These are phyloP conservation scores for Psilopsiagon aymara DNA, from an alignment of 2,113 vertebrate species.

Conservation along the genomic window DNA sequence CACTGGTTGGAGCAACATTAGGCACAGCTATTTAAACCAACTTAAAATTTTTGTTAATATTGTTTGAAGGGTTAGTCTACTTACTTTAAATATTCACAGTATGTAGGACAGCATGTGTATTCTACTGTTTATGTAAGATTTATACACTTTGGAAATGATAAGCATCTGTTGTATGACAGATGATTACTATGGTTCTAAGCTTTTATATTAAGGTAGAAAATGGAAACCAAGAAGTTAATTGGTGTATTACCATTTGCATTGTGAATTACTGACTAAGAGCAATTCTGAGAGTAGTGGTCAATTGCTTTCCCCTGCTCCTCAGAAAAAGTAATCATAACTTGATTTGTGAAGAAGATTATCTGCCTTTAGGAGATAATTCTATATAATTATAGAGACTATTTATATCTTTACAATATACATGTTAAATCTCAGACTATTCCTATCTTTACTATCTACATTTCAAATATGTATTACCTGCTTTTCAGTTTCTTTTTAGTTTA, in stretches of 20 bases:
- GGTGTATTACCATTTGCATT: background rate
- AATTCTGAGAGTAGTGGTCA: background rate
- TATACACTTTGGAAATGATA: background rate
- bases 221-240: background rate
- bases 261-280: background rate
- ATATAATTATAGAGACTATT: background rate
- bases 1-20: background rate
- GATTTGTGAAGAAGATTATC: background rate
- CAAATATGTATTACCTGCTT: background rate
- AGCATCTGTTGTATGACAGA: background rate
- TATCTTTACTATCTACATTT: conserved; percentile 3
- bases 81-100: background rate
- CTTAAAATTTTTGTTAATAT: background rate
- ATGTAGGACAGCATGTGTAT: background rate
- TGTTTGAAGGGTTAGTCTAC: background rate
- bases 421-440: background rate
- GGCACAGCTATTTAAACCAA: background rate
- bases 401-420: background rate
- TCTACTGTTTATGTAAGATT: background rate
- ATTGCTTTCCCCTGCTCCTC: background rate
- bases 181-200: background rate
- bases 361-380: conserved; percentile 4
- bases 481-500: background rate
- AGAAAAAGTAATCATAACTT: background rate
- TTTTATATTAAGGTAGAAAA: background rate